Percentiles rank a stretch among this genome's conserved stretches.
Evolutionary conservation across 2,113 vertebrate species (phyloP).

Genomic region (Archilochus colubris): DNA sequence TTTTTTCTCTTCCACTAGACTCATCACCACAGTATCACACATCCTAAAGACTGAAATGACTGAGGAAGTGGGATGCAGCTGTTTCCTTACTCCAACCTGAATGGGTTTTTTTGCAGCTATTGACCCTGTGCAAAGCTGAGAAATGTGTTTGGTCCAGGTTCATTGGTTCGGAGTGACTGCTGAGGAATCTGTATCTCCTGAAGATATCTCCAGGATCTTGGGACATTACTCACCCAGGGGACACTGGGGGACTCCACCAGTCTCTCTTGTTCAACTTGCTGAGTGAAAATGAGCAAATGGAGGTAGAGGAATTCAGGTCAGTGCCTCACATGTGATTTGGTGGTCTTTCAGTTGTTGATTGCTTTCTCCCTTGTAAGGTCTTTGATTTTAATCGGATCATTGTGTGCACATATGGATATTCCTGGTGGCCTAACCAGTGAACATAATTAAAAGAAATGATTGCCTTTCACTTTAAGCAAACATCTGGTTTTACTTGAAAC

Average conservation of each 20-base stretch:
- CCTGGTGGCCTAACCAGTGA: slow-evolving; percentile 84
- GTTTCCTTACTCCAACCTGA: not conserved
- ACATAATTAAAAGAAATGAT: slow-evolving; percentile 87
- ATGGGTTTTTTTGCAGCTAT: not conserved
- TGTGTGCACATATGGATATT: slow-evolving; percentile 83
- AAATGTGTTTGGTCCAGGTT: not conserved
- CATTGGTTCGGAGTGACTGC: not conserved
- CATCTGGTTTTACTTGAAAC: slow-evolving; percentile 89
- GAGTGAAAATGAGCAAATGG: slow-evolving; percentile 53
- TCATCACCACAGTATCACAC: not conserved
- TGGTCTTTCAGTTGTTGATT: slow-evolving; percentile 79
- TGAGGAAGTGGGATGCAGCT: accelerated
- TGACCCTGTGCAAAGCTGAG: not conserved
- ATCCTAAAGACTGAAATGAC: not conserved
- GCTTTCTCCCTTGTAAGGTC: slow-evolving; percentile 75
- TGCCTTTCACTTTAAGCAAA: slow-evolving; percentile 85
- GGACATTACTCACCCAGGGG: not conserved
- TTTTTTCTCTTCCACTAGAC: not conserved
- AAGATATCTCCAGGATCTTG: not conserved
- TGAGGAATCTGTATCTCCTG: not conserved
- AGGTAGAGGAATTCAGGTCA: slow-evolving; percentile 43
- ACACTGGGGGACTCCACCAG: not conserved
- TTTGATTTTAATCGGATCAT: slow-evolving; percentile 84
- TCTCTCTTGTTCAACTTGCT: not conserved
- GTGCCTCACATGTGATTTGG: slow-evolving; percentile 64